These are phyloP conservation scores for Diabrotica undecimpunctata DNA, from an alignment of 1,140 invertebrate genomes.

Conservation along the genomic window DNA sequence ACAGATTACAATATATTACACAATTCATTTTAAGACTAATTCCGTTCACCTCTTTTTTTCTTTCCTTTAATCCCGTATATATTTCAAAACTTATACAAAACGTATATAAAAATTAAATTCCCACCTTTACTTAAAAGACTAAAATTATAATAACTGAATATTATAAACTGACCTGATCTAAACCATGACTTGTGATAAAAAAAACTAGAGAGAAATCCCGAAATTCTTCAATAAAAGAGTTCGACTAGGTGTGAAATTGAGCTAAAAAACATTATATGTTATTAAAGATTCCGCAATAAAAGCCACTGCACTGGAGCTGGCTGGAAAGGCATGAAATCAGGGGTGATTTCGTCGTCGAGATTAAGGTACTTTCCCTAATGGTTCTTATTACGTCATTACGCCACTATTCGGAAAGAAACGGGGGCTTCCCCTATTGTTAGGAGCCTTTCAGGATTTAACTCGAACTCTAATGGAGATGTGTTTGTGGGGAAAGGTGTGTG, in stretches of 20 bases:
- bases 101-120: no score
- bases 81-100: no score
- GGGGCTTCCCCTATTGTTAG: constrained; percentile 10
- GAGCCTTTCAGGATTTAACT: not conserved
- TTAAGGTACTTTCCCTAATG: constrained; percentile 13
- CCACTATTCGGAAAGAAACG: constrained; percentile 17
- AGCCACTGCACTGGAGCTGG: not conserved
- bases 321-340: constrained; percentile 14
- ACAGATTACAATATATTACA: no score
- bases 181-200: no score
- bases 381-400: constrained; percentile 17
- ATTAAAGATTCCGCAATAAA: constrained; percentile 15
- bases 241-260: constrained; percentile 7
- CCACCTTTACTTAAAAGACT: no score
- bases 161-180: no score
- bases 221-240: not conserved
- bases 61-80: no score
- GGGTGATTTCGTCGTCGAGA: constrained; percentile 4
- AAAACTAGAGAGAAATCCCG: no score
- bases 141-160: no score
- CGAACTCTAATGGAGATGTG: constrained; percentile 9
- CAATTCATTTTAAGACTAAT: no score
- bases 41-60: no score
- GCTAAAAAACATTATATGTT: not conserved
- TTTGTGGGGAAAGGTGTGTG: constrained; percentile 1